A percentile compares a stretch with the other conserved stretches of the same genome.
phyloP scores from a whole-genome alignment of 2,113 vertebrate genomes.

The human (Homo sapiens) region DNA sequence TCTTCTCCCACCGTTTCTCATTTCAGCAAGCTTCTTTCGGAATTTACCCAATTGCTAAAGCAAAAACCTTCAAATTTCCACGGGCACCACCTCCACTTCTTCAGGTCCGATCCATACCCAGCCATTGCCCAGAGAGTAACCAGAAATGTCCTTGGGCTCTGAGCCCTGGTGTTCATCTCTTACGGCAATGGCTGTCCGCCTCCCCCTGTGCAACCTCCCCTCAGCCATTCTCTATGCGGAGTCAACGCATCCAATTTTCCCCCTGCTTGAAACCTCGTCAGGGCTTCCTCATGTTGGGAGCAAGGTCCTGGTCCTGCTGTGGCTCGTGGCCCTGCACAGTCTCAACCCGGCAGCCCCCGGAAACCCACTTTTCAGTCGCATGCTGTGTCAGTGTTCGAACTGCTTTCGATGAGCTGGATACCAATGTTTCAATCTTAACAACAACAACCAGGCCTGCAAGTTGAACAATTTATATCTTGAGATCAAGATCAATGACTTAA shows the following conservation, averaged over 20 bases:
- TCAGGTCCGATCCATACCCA: fast-evolving
- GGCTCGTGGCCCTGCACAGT: fast-evolving
- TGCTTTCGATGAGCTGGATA: fast-evolving
- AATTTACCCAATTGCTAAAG: not conserved
- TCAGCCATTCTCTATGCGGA: fast-evolving
- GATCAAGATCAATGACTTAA: not conserved
- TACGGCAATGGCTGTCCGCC: fast-evolving
- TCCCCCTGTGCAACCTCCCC: no score
- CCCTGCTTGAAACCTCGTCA: fast-evolving
- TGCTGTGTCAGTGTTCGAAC: not conserved
- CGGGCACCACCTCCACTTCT: fast-evolving
- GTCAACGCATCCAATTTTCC: fast-evolving
- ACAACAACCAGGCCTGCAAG: not conserved
- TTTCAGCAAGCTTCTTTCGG: not conserved
- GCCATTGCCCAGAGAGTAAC: not conserved
- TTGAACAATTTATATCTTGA: not conserved
- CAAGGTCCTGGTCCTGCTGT: not conserved
- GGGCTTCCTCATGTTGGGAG: no score
- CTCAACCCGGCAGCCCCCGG: no score
- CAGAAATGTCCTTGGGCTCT: fast-evolving
- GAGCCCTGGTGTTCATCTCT: fast-evolving
- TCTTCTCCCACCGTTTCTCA: not conserved
- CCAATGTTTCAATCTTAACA: not conserved
- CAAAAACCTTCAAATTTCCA: not conserved
- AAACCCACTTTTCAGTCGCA: no score